A percentile compares a stretch with the other conserved stretches of the same genome.
Conservation (phyloP, 2,888 invertebrate species). For the Calephelis perditalis region DNA sequence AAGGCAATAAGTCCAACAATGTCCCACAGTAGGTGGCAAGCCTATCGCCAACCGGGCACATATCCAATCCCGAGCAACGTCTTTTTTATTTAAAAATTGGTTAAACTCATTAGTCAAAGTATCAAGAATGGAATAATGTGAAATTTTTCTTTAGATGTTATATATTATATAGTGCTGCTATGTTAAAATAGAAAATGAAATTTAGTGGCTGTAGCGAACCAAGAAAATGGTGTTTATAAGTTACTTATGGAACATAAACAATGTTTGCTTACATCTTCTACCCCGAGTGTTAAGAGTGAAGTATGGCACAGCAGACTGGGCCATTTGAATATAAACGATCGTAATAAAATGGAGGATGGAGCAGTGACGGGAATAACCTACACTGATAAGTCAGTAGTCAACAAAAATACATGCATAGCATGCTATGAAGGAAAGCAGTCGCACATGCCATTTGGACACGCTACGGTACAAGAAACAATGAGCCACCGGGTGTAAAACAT, state of each 20-base stretch:
- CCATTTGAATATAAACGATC: constrained; percentile 2
- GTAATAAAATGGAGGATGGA: not conserved
- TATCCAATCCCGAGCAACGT: no score
- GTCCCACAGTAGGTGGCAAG: no score
- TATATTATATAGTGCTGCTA: not conserved
- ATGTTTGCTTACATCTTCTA: not conserved
- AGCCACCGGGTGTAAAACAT: constrained; percentile 22
- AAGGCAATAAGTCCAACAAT: no score
- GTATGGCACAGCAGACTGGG: not conserved
- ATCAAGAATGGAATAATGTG: no score
- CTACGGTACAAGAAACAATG: not conserved
- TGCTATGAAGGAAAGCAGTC: not conserved
- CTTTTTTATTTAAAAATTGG: no score
- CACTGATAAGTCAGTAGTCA: not conserved
- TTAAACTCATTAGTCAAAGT: no score
- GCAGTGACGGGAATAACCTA: not conserved
- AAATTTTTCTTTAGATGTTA: no score
- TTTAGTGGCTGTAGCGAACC: not conserved
- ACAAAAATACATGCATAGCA: not conserved
- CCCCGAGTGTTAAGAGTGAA: not conserved
- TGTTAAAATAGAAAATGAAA: not conserved
- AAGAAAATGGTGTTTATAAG: constrained; percentile 1
- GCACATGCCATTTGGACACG: not conserved
- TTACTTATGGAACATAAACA: not conserved
- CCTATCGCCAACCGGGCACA: no score